Conservation (phyloP, 2,113 vertebrate genomes). For the Falco punctatus region DNA sequence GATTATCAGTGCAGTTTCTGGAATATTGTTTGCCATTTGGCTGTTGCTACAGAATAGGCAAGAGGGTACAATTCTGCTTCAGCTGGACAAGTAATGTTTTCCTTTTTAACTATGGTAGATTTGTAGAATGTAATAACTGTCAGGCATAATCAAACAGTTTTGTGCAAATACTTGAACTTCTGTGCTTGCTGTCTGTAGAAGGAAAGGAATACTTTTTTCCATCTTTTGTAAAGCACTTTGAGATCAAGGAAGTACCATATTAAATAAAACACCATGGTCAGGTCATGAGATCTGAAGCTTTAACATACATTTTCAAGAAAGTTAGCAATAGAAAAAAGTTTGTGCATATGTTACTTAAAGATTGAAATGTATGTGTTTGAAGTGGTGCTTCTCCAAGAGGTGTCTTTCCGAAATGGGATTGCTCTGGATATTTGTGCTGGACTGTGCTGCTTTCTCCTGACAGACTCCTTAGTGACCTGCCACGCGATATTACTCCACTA, state of each 20-base stretch:
- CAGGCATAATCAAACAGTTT: background rate
- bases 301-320: background rate
- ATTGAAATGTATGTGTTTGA: background rate
- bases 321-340: background rate
- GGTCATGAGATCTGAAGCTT: background rate
- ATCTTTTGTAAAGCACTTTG: conserved; percentile 68
- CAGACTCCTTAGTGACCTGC: background rate
- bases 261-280: background rate
- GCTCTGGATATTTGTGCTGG: background rate
- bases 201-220: background rate
- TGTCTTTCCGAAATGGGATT: background rate
- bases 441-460: background rate
- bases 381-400: background rate
- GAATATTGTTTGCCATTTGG: background rate
- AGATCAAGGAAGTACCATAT: background rate
- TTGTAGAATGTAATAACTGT: background rate
- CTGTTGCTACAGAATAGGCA: fast-evolving
- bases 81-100: fast-evolving
- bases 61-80: background rate
- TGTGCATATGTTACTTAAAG: background rate
- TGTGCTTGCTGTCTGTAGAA: background rate
- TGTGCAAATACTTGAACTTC: background rate
- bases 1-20: background rate
- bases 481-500: background rate
- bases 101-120: background rate